Evolutionary conservation across 1,140 invertebrate genomes (phyloP).

Genomic region (Physella acuta): DNA sequence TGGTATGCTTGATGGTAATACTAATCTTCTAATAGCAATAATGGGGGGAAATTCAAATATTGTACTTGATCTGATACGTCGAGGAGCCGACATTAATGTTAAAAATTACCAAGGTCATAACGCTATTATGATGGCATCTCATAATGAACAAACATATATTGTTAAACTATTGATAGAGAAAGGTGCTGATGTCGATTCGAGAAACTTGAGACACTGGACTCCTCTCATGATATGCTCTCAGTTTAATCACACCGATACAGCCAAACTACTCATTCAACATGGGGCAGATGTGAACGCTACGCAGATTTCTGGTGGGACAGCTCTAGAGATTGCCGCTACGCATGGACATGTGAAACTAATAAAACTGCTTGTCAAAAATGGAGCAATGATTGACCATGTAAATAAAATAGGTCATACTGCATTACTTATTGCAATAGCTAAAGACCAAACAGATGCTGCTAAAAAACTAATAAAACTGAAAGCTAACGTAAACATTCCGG

Average conservation of each 20-base stretch:
- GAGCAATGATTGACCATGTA: conserved; percentile 1
- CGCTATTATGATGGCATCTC: conserved; percentile 6
- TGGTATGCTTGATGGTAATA: conserved; percentile 28
- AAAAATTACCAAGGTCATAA: conserved; percentile 8
- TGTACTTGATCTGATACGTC: conserved; percentile 15
- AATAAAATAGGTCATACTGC: conserved; percentile 12
- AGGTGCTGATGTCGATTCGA: conserved; percentile 9
- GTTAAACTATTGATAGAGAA: neutral
- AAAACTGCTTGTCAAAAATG: conserved; percentile 4
- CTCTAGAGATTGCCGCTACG: conserved; percentile 27
- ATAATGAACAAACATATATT: conserved; percentile 6
- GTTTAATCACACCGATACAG: conserved; percentile 8
- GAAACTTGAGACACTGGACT: neutral
- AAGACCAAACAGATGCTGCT: neutral
- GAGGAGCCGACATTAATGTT: conserved; percentile 15
- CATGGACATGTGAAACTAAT: conserved; percentile 23
- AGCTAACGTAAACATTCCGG: neutral
- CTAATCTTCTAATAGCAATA: conserved; percentile 21
- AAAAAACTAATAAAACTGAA: conserved; percentile 4
- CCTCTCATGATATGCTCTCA: neutral
- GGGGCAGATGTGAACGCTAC: conserved; percentile 17
- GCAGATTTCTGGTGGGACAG: conserved; percentile 27
- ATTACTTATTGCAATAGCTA: conserved; percentile 5
- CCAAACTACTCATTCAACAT: conserved; percentile 21
- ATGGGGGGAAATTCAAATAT: conserved; percentile 18